Evolutionary conservation across 2,113 vertebrate genomes (phyloP), one percentile per base, ranked within the genome.

Genomic region (Epinephelus fuscoguttatus): DNA sequence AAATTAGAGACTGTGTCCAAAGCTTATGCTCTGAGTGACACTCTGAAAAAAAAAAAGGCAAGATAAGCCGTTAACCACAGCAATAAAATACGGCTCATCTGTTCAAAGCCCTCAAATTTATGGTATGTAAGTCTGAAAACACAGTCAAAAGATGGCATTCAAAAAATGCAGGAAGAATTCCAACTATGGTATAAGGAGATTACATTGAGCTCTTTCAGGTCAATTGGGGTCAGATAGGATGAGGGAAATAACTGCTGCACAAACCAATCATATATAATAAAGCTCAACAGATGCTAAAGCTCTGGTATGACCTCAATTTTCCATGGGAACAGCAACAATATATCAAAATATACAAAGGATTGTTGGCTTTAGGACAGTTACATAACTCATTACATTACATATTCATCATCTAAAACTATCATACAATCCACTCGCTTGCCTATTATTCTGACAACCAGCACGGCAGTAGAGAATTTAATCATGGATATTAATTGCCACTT

Each of bases 211-310:
- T 88, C 78, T 85, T 80, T 45, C 17, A 66, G 84, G 90, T 92
- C 90, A 90, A 77, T 75, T 84, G 90, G 82, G 90, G 90, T 93
- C 84, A 88, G 84, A 77, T 62, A 67, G 80, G 73, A 84, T 84
- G 84, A 88, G 83, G 86, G 76, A 81, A 88, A 85, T 84, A 89
- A 85, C 80, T 85, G 81, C 84, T 66, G 86, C 80, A 86, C 47
- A 88, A 87, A 88, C 70, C 84, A 86, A 88, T 91, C 82, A 84
- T 83, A 81, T 80, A 80, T 81, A 81, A 90, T 87, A 84, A 84
- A 84, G 77, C 81, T 87, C 78, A 89, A 78, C 86, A 86, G 81
- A 86, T 90, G 84, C 72, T 82, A 21, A 69, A 77, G 73, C 69
- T 87, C 30, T 12, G 17, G n/a, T 61, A 33, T 76, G 89, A 91